phyloP scores from a whole-genome alignment of 2,888 invertebrate genomes.

The Sinotaia quadrata region DNA sequence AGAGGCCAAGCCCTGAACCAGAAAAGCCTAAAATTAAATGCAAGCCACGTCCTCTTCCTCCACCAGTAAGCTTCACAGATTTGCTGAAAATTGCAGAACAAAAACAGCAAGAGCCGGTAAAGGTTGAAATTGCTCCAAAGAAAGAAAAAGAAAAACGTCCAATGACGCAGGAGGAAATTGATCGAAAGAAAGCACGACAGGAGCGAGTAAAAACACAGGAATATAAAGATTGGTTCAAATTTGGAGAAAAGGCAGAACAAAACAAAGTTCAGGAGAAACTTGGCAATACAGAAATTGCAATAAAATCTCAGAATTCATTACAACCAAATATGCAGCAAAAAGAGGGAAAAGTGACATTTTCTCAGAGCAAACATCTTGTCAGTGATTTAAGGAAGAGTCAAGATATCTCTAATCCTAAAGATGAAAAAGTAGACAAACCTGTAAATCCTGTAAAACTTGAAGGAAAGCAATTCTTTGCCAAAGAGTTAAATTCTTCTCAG shows the following conservation, averaged over 20 bases:
- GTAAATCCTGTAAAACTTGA: background rate
- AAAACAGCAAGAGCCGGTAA: conserved; percentile 48
- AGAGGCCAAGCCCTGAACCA: background rate
- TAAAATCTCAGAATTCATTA: background rate
- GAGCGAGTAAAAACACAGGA: conserved; percentile 39
- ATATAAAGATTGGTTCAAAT: conserved; percentile 46
- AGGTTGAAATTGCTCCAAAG: conserved; percentile 24
- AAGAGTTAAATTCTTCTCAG: background rate
- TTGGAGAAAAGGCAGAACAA: conserved; percentile 32
- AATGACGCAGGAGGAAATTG: conserved; percentile 58
- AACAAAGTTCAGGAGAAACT: background rate
- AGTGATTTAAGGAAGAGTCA: background rate
- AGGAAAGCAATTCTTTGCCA: background rate
- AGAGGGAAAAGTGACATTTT: no score
- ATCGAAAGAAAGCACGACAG: conserved; percentile 42
- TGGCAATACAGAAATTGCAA: background rate
- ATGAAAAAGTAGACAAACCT: no score
- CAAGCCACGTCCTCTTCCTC: conserved; percentile 35
- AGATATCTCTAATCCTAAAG: background rate
- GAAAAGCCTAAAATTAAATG: conserved; percentile 15
- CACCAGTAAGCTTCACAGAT: conserved; percentile 55
- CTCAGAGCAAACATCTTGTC: background rate
- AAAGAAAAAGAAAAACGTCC: conserved; percentile 45
- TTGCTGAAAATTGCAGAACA: conserved; percentile 54
- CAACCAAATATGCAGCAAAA: background rate